phyloP scores from a whole-genome alignment of 2,797 vertebrate species.

The Limnodromus scolopaceus region DNA sequence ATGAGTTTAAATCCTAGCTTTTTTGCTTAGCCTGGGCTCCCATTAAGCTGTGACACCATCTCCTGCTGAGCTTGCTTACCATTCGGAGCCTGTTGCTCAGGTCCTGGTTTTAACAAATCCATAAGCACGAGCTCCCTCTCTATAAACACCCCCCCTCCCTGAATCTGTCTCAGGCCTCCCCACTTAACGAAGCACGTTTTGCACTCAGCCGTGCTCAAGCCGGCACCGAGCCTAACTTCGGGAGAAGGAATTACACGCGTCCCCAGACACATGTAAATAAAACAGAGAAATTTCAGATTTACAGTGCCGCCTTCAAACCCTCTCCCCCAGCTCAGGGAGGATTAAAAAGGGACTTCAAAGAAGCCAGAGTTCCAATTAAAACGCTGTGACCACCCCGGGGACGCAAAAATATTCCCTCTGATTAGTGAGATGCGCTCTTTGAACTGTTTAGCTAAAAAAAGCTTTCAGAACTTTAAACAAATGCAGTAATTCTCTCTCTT shows the following conservation, averaged over 20 bases:
- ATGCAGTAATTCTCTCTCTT: conserved; percentile 57
- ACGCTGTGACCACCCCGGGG: conserved; percentile 75
- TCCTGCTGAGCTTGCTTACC: background rate
- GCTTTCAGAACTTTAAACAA: conserved; percentile 75
- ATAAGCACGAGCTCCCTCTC: background rate
- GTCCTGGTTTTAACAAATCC: background rate
- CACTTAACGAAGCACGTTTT: conserved; percentile 43
- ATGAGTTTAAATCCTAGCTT: background rate
- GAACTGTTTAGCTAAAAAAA: conserved; percentile 78
- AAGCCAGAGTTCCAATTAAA: conserved; percentile 78
- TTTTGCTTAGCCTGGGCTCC: background rate
- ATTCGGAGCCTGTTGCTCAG: background rate
- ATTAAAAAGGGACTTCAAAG: conserved; percentile 81
- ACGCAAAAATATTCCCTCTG: conserved; percentile 74
- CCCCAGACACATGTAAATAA: conserved; percentile 80
- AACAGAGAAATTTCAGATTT: conserved; percentile 73
- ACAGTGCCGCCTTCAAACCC: conserved; percentile 63
- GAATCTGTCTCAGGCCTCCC: conserved; percentile 45
- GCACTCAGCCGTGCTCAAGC: conserved; percentile 66
- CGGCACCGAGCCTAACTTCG: conserved; percentile 54
- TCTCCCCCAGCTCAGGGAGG: conserved; percentile 73
- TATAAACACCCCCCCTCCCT: background rate
- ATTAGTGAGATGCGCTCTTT: conserved; percentile 80
- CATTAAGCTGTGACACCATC: background rate
- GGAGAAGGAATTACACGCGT: conserved; percentile 56